Conservation (phyloP, 1,140 invertebrate species). For the Monochamus saltuarius region DNA sequence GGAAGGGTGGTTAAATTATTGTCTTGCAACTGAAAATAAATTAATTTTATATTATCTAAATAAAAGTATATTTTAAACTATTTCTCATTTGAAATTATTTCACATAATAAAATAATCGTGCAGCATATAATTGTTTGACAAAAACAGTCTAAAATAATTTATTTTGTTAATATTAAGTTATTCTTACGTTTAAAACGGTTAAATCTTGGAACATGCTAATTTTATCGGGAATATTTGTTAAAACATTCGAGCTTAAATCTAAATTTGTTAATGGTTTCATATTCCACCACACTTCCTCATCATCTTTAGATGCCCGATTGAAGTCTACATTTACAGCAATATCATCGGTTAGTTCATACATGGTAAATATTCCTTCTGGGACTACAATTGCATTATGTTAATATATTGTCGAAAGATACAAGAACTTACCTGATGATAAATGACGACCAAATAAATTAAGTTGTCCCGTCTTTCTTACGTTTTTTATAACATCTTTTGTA, state of each 20-base stretch:
- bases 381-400: conserved; percentile 58
- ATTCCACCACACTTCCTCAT: conserved; percentile 80
- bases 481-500: conserved; percentile 69
- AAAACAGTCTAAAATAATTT: no score
- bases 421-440: conserved; percentile 65
- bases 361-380: conserved; percentile 76
- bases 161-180: no score
- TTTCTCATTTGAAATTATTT: no score
- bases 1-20: conserved; percentile 74
- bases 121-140: no score
- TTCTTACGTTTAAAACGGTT: conserved; percentile 68
- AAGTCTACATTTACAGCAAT: conserved; percentile 66
- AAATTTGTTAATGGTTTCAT: conserved; percentile 73
- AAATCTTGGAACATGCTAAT: conserved; percentile 71
- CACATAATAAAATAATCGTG: no score
- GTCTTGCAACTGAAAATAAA: conserved; percentile 61
- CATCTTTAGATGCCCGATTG: conserved; percentile 52
- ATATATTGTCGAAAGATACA: neutral
- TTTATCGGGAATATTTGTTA: conserved; percentile 66
- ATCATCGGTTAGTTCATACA: conserved; percentile 73
- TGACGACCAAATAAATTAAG: conserved; percentile 76
- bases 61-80: conserved; percentile 12
- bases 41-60: neutral
- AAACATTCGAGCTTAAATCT: conserved; percentile 77
- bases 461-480: conserved; percentile 74